These are phyloP conservation scores for Cremastinae sp. DNA, from an alignment of 2,888 invertebrate species.

Conservation along the genomic window DNA sequence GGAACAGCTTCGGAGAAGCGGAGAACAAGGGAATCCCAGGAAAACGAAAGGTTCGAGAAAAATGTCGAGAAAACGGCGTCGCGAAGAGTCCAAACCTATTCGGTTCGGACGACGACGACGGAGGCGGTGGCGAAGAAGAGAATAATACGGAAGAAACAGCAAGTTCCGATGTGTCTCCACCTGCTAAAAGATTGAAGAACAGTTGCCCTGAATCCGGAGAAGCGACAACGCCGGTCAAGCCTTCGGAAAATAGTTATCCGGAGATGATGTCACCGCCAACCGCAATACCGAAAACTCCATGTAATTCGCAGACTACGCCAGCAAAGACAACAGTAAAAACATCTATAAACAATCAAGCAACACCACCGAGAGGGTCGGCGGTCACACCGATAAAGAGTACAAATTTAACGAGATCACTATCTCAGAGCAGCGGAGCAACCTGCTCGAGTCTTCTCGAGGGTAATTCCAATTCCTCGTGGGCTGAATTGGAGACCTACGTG, in stretches of 20 bases:
- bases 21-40: slow-evolving; percentile 74
- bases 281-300: slow-evolving; percentile 70
- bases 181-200: slow-evolving; percentile 71
- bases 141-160: slow-evolving; percentile 51
- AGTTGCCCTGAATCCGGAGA: slow-evolving; percentile 58
- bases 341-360: slow-evolving; percentile 54
- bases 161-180: slow-evolving; percentile 69
- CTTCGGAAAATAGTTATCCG: slow-evolving; percentile 67
- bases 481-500: slow-evolving; percentile 92
- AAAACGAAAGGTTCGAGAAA: slow-evolving; percentile 75
- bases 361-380: slow-evolving; percentile 53
- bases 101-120: slow-evolving; percentile 68
- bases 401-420: slow-evolving; percentile 40
- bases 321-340: slow-evolving; percentile 48
- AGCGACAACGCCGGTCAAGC: slow-evolving; percentile 70
- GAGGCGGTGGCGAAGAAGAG: too few species aligned
- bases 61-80: slow-evolving; percentile 70
- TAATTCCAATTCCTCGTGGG: slow-evolving; percentile 91
- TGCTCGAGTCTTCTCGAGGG: slow-evolving; percentile 69
- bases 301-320: slow-evolving; percentile 65
- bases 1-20: slow-evolving; percentile 67
- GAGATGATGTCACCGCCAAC: slow-evolving; percentile 79
- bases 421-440: slow-evolving; percentile 39
- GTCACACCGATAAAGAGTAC: slow-evolving; percentile 56
- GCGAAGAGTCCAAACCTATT: slow-evolving; percentile 66